A percentile compares a stretch with the other conserved stretches of the same genome.
phyloP scores from a whole-genome alignment of 1,140 invertebrate genomes.

The Stegodyphus mimosarum region DNA sequence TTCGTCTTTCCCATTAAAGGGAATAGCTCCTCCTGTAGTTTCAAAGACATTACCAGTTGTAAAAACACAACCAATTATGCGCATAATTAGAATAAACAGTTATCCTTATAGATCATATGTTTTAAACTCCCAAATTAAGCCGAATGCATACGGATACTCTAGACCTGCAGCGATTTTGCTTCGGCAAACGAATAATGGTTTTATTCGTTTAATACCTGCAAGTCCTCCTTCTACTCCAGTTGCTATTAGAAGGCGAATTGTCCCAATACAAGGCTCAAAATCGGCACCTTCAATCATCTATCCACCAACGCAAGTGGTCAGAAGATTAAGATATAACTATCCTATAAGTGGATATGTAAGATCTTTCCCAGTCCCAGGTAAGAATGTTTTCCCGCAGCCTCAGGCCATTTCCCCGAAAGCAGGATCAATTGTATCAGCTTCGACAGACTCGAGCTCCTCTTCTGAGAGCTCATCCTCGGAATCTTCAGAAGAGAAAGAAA shows the following conservation, averaged over 20 bases:
- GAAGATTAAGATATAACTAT: conserved; percentile 16
- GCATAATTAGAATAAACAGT: conserved; percentile 33
- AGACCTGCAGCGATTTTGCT: not conserved
- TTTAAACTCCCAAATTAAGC: conserved; percentile 16
- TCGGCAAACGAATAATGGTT: conserved; percentile 7
- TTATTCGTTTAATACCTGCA: conserved; percentile 6
- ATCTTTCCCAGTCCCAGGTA: conserved; percentile 1
- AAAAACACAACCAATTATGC: not conserved
- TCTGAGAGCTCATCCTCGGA: conserved; percentile 46
- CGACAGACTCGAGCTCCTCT: conserved; percentile 12
- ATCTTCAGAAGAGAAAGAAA: conserved; percentile 3
- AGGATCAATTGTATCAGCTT: conserved; percentile 1
- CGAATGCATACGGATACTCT: conserved; percentile 18
- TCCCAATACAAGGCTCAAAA: conserved; percentile 8
- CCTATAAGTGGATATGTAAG: conserved; percentile 19
- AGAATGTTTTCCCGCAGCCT: conserved; percentile 1
- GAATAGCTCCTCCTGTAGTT: not conserved
- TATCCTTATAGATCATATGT: conserved; percentile 39
- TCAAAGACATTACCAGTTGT: not conserved
- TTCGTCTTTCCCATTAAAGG: not conserved
- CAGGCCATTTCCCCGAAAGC: not conserved
- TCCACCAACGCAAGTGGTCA: conserved; percentile 3
- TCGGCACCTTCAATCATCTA: not conserved
- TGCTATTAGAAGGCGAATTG: not conserved
- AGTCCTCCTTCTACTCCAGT: conserved; percentile 2